Evolutionary conservation across 1,140 invertebrate genomes (phyloP), one percentile per base, ranked within the genome.

Genomic region (Helicoverpa armigera): DNA sequence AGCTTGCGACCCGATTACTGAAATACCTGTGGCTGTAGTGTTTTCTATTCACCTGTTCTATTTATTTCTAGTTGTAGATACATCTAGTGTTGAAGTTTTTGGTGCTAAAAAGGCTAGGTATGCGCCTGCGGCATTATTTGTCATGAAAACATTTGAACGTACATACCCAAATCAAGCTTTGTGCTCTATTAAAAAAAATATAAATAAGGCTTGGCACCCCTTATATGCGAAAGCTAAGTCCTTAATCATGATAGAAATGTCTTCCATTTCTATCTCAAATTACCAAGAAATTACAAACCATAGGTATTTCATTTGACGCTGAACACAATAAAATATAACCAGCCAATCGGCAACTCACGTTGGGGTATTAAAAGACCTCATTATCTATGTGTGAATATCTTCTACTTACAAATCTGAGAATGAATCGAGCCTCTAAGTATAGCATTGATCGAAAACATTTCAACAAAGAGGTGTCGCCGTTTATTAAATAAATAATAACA

Each of bases 401-500:
- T n/a, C 61, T 48, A 74, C 80, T 81, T 63, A 90, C 88, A 90
- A 90, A 88, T 31, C 74, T 53, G 83, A 84, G 78, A 63, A 75
- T 67, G 67, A 79, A 75, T 83, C 86, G 82, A 88, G 89, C 91
- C 89, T 93, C 70, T 88, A 23, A 23, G 23, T 23, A 83, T 79
- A 61, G 85, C 82, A 86, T 89, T 88, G 89, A 91, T 91, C 86
- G 86, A 87, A 87, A 87, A 89, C 83, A 86, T 86, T 88, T 83
- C 75, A 80, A 92, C 92, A 92, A 92, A 88, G 86, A 83, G 53
- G 84, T 89, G 88, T 90, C 86, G 87, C 86, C 90, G 88, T 91
- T 89, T 93, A 93, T 94, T 94, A 94, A 93, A 94, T 92, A 94
- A 93, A 94, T 94, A 94, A 92, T 90, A 89, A 90, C 88, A 85